These are phyloP conservation scores for Phengaris alcon DNA, from an alignment of 2,888 invertebrate species.

Conservation along the genomic window DNA sequence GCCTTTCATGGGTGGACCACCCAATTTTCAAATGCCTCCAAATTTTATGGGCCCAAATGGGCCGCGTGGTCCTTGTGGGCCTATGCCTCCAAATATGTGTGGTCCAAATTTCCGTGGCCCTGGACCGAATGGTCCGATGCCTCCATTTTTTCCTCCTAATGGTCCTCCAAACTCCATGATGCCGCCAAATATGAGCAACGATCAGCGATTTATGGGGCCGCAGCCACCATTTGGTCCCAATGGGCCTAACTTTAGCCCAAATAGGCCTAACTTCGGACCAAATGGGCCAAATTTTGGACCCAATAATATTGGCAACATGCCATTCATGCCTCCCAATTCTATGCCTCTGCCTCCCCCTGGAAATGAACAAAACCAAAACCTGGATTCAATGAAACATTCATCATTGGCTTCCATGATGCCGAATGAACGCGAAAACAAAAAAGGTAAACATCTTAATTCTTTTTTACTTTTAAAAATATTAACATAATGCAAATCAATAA, in stretches of 20 bases:
- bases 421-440: constrained; percentile 75
- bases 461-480: not conserved
- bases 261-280: constrained; percentile 52
- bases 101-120: constrained; percentile 49
- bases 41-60: constrained; percentile 68
- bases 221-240: constrained; percentile 65
- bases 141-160: constrained; percentile 52
- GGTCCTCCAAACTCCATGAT: constrained; percentile 56
- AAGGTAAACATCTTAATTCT: constrained; percentile 51
- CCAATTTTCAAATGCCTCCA: constrained; percentile 65
- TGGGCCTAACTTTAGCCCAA: constrained; percentile 59
- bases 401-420: constrained; percentile 80
- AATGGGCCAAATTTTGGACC: constrained; percentile 33
- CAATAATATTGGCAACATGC: constrained; percentile 41
- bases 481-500: not conserved
- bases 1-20: constrained; percentile 61
- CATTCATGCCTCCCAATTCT: constrained; percentile 55
- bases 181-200: constrained; percentile 53
- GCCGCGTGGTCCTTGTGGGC: constrained; percentile 46
- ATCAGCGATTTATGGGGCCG: constrained; percentile 62
- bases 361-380: constrained; percentile 50
- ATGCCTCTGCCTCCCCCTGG: constrained; percentile 44
- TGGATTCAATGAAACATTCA: constrained; percentile 68
- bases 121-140: constrained; percentile 52
- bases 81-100: constrained; percentile 53